A percentile compares a stretch with the other conserved stretches of the same genome.
Conservation (phyloP, 2,888 invertebrate genomes). For the Oscheius myriophilus region DNA sequence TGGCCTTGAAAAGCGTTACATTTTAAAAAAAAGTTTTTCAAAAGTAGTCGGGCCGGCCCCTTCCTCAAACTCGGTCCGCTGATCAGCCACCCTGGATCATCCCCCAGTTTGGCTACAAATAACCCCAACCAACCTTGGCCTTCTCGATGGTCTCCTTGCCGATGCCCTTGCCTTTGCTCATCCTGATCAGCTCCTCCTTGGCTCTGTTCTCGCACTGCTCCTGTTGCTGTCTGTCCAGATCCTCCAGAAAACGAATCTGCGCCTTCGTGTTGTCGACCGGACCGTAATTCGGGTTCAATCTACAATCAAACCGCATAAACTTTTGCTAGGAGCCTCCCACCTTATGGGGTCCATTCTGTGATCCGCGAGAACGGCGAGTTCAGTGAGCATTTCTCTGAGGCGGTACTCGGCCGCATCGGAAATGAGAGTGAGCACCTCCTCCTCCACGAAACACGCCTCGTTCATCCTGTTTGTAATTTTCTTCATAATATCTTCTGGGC, state of each 20-base stretch:
- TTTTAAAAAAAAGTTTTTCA: too few relatives aligned
- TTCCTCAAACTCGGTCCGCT: neutral
- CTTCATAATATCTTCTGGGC: slow-evolving; percentile 48
- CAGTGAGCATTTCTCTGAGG: slow-evolving; percentile 88
- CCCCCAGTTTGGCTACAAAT: too few relatives aligned
- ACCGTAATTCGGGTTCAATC: slow-evolving; percentile 36
- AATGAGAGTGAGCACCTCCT: slow-evolving; percentile 81
- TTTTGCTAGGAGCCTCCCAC: slow-evolving; percentile 5
- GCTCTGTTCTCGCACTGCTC: slow-evolving; percentile 94
- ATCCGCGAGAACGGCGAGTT: slow-evolving; percentile 89
- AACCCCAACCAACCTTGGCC: slow-evolving; percentile 75
- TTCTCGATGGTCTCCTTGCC: slow-evolving; percentile 94
- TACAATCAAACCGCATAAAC: slow-evolving; percentile 24
- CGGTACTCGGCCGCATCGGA: slow-evolving; percentile 94
- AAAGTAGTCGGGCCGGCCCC: too few relatives aligned
- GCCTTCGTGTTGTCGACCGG: slow-evolving; percentile 42
- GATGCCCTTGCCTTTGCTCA: slow-evolving; percentile 76
- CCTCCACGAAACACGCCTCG: slow-evolving; percentile 53
- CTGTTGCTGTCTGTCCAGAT: slow-evolving; percentile 90
- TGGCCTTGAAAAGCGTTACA: too few relatives aligned
- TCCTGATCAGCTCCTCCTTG: slow-evolving; percentile 88
- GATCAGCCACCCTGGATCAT: too few relatives aligned
- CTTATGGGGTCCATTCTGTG: slow-evolving; percentile 88
- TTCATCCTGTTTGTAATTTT: slow-evolving; percentile 51
- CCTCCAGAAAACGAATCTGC: slow-evolving; percentile 84